Base-by-base conservation (phyloP, 2,888 invertebrate genomes). In the Pammene aurita region DNA sequence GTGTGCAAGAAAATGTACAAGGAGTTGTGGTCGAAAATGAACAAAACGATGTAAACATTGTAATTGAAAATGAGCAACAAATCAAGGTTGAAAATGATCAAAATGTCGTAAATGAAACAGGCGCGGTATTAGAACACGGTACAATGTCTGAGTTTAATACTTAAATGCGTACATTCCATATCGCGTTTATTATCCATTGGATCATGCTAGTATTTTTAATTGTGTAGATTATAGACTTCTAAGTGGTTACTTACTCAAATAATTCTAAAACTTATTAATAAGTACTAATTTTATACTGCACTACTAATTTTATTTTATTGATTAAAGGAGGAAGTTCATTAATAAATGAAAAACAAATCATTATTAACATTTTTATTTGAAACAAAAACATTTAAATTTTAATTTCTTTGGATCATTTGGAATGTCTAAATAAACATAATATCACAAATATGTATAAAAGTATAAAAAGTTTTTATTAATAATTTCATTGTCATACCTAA, bases 1-100 rank as follows among this genome's bases (percentile, higher is more conserved):
- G n/a, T n/a, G n/a, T n/a, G n/a, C n/a, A n/a, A 54, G 83, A 84
- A 44, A 71, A 52, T 55, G 71, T 5, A 72, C 62, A 64, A 75
- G 10, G 74, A 73, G 65, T 48, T 9, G 9, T 10, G 16, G 74
- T 72, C 71, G 73, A 74, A 61, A 48, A 16, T 71, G 58, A 35
- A 52, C 63, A 71, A 73, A 34, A 70, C 61, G 66, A 67, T 65
- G 57, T 26, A 4, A 50, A 5, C 2, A 13, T 11, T 18, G 50
- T 7, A 26, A 50, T 26, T 50, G 73, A 74, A 56, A 48, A 14
- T 71, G 58, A 26, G 44, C 63, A 69, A 71, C 34, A 70, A 10
- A 26, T 18, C 18, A 11, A 54, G 66, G 66, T 63, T 52, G 50
- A 50, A 50, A 26, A 50, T 50, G 11, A 18, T 0, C 26, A 50